Evolutionary conservation across 2,113 vertebrate genomes (phyloP).

Genomic region (Leucopsar rothschildi): DNA sequence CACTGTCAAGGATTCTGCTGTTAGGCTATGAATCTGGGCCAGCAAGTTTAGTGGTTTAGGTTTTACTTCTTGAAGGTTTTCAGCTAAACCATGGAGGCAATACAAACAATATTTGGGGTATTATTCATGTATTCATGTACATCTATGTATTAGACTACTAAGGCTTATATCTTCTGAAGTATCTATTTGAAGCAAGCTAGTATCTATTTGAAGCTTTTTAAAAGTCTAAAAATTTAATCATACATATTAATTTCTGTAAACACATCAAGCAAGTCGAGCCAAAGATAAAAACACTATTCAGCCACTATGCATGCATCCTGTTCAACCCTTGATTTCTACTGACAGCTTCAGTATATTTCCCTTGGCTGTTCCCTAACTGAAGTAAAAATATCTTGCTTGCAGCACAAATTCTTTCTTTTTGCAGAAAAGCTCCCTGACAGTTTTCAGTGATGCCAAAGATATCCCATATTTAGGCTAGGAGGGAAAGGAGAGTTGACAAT

Average conservation of each 20-base stretch:
- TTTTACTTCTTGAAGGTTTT: not conserved
- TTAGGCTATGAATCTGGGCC: not conserved
- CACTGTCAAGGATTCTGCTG: not conserved
- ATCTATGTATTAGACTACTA: not conserved
- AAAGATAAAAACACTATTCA: not conserved
- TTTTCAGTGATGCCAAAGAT: not conserved
- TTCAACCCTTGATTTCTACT: not conserved
- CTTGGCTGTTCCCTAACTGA: not conserved
- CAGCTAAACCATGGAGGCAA: not conserved
- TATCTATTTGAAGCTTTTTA: not conserved
- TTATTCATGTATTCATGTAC: not conserved
- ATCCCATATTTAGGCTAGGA: not conserved
- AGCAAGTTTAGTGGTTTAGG: not conserved
- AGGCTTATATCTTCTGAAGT: not conserved
- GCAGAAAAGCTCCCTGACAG: not conserved
- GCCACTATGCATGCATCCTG: not conserved
- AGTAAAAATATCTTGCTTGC: not conserved
- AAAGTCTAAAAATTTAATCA: not conserved
- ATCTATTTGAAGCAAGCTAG: not conserved
- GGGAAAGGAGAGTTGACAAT: not conserved
- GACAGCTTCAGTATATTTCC: not conserved
- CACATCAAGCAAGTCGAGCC: not conserved
- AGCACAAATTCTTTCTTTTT: not conserved
- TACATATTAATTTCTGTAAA: not conserved
- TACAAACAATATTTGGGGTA: not conserved